phyloP scores from a whole-genome alignment of 2,113 vertebrate species.

The Seriola rivoliana region DNA sequence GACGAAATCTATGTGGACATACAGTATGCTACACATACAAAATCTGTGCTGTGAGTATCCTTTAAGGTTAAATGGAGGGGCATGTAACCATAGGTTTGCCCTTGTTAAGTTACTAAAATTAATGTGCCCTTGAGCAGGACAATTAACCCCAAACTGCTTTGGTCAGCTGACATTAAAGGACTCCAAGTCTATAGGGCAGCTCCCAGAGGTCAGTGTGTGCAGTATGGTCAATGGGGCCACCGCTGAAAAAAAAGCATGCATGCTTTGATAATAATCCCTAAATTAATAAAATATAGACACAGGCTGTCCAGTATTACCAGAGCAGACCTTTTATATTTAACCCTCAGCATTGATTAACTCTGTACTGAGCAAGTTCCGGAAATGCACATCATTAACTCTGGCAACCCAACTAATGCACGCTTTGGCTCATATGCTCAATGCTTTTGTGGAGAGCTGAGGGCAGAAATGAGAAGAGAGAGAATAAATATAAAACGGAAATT shows the following conservation, averaged over 20 bases:
- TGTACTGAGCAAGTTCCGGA: conserved; percentile 26
- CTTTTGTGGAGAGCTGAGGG: neutral
- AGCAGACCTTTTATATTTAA: conserved; percentile 43
- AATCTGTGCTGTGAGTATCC: neutral
- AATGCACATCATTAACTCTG: conserved; percentile 20
- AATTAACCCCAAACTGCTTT: conserved; percentile 40
- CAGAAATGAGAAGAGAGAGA: neutral
- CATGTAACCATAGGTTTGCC: neutral
- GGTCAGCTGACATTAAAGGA: conserved; percentile 24
- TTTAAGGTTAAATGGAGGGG: conserved; percentile 10
- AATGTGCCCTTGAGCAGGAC: conserved; percentile 31
- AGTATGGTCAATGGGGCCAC: conserved; percentile 11
- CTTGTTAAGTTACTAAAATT: conserved; percentile 25
- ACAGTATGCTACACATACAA: neutral
- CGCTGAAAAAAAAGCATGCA: conserved; percentile 1
- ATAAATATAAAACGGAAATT: conserved; percentile 5
- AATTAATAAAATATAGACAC: conserved; percentile 21
- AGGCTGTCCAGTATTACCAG: neutral
- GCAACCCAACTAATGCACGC: conserved; percentile 12
- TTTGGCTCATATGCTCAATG: conserved; percentile 26
- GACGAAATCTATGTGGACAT: conserved; percentile 5
- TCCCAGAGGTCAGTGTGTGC: neutral
- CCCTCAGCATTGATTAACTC: conserved; percentile 41
- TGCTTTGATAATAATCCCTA: conserved; percentile 19
- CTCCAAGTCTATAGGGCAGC: conserved; percentile 14